Conservation (phyloP, 2,888 invertebrate genomes). For the Parthenolecanium corni region DNA sequence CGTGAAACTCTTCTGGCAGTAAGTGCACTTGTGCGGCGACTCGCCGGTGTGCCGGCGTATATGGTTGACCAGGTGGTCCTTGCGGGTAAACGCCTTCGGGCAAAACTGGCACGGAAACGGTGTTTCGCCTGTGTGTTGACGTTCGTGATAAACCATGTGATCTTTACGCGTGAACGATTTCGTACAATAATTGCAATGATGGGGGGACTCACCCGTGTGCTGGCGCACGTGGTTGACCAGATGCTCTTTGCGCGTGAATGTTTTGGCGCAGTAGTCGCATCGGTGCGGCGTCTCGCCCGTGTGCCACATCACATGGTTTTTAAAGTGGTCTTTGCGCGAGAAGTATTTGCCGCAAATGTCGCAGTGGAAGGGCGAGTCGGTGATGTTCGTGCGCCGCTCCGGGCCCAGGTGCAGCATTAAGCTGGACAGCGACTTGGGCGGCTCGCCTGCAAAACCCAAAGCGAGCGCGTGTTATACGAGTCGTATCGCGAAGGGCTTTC, state of each 20-base stretch:
- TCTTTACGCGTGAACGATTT: slow-evolving; percentile 79
- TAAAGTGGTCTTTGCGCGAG: slow-evolving; percentile 74
- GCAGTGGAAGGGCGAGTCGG: slow-evolving; percentile 45
- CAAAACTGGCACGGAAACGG: slow-evolving; percentile 65
- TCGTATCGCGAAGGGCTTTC: too few species aligned
- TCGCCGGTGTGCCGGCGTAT: slow-evolving; percentile 80
- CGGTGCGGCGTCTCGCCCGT: slow-evolving; percentile 47
- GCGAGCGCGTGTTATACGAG: too few species aligned
- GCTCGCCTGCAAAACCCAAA: slow-evolving; percentile 30
- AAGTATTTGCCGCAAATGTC: slow-evolving; percentile 76
- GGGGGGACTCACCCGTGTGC: slow-evolving; percentile 49
- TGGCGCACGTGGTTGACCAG: slow-evolving; percentile 74
- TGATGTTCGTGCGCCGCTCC: slow-evolving; percentile 32
- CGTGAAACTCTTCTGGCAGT: slow-evolving; percentile 51
- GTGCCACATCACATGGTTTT: slow-evolving; percentile 70
- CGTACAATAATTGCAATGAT: slow-evolving; percentile 66
- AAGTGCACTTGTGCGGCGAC: slow-evolving; percentile 74
- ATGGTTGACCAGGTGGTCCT: slow-evolving; percentile 78
- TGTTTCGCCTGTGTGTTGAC: slow-evolving; percentile 65
- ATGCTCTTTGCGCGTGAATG: slow-evolving; percentile 76
- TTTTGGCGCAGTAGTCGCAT: slow-evolving; percentile 74
- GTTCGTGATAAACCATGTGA: slow-evolving; percentile 73
- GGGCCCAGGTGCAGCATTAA: slow-evolving; percentile 31
- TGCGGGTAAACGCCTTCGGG: slow-evolving; percentile 70
- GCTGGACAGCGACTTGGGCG: slow-evolving; percentile 31